Conservation (phyloP, 1,140 invertebrate genomes). For the Vollenhovia emeryi region DNA sequence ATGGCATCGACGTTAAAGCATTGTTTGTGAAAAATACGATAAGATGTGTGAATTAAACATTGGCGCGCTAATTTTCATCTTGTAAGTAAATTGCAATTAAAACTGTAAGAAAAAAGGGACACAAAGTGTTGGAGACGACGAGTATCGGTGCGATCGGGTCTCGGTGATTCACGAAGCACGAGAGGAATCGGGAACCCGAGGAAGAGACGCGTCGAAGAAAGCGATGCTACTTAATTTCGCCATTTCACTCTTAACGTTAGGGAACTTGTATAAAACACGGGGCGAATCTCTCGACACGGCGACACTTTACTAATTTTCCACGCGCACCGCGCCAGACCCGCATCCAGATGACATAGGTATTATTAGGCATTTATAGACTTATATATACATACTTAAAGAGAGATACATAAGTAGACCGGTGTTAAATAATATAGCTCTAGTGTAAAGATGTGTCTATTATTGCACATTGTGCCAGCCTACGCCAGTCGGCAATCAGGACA, state of each 20-base stretch:
- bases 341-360: slow-evolving; percentile 53
- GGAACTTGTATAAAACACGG: slow-evolving; percentile 33
- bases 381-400: slow-evolving; percentile 57
- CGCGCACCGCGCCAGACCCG: slow-evolving; percentile 53
- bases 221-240: slow-evolving; percentile 12
- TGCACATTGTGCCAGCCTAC: slow-evolving; percentile 23
- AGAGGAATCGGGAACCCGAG: neutral
- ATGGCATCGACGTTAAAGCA: neutral
- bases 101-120: neutral
- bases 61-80: neutral
- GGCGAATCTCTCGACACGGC: slow-evolving; percentile 12
- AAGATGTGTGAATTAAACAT: neutral
- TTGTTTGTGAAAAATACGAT: neutral
- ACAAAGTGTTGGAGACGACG: neutral
- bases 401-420: slow-evolving; percentile 48
- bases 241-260: slow-evolving; percentile 13
- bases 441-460: slow-evolving; percentile 36
- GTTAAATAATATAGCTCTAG: slow-evolving; percentile 44
- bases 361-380: slow-evolving; percentile 71
- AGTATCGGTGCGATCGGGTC: neutral
- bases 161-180: neutral
- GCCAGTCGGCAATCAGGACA: neutral
- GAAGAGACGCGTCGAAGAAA: neutral
- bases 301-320: slow-evolving; percentile 38
- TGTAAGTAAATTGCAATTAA: neutral